phyloP scores from a whole-genome alignment of 1,140 invertebrate genomes.

The Leptinotarsa undecemlineata region DNA sequence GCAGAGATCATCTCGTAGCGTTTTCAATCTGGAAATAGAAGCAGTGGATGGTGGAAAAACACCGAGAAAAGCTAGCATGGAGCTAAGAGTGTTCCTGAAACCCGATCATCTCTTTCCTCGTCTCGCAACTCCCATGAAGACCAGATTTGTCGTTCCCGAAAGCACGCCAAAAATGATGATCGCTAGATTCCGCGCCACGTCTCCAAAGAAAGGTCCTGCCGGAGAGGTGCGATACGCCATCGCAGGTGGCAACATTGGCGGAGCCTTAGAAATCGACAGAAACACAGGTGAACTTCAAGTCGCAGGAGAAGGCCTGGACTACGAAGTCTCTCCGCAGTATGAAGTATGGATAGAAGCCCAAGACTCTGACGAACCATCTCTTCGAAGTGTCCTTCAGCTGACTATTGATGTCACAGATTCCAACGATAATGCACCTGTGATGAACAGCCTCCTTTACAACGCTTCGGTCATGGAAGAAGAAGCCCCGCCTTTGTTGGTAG shows the following conservation, averaged over 20 bases:
- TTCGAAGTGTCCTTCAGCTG: conserved; percentile 76
- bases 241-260: conserved; percentile 87
- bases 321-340: conserved; percentile 81
- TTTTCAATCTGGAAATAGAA: conserved; percentile 74
- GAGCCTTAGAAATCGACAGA: conserved; percentile 79
- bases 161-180: conserved; percentile 74
- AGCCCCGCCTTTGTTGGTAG: conserved; percentile 75
- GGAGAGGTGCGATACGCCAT: conserved; percentile 79
- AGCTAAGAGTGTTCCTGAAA: conserved; percentile 72
- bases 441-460: conserved; percentile 80
- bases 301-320: conserved; percentile 80
- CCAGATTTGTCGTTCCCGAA: conserved; percentile 77
- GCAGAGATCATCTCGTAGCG: conserved; percentile 55
- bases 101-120: conserved; percentile 74
- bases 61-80: conserved; percentile 66
- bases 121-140: conserved; percentile 68
- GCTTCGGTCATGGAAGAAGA: conserved; percentile 85
- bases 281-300: conserved; percentile 79
- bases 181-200: conserved; percentile 70
- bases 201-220: conserved; percentile 71
- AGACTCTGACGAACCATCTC: conserved; percentile 79
- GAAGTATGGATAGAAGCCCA: conserved; percentile 92
- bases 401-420: conserved; percentile 86
- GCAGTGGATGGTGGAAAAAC: conserved; percentile 71
- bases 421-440: conserved; percentile 89